Conservation (phyloP, 2,797 vertebrate genomes). For the Hafferia zeledoni region DNA sequence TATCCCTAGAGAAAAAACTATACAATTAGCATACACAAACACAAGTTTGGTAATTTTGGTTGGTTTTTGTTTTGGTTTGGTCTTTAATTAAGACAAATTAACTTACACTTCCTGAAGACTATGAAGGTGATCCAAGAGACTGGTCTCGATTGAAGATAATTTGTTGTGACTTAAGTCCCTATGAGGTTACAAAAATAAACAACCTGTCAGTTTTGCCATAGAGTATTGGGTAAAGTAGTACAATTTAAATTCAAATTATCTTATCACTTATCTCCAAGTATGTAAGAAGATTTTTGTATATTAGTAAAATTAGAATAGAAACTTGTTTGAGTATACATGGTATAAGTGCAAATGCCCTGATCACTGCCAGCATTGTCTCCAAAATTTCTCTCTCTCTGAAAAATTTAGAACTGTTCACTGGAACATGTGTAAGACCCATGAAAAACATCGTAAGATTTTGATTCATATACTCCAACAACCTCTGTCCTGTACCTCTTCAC, state of each 20-base stretch:
- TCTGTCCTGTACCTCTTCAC: neutral
- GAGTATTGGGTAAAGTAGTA: neutral
- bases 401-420: neutral
- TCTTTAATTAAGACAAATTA: conserved; percentile 38
- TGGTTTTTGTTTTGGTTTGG: neutral
- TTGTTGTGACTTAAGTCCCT: conserved; percentile 96
- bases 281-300: neutral
- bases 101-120: conserved; percentile 93
- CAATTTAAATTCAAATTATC: neutral
- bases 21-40: neutral
- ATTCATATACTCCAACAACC: neutral
- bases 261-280: neutral
- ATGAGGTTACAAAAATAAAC: conserved; percentile 67
- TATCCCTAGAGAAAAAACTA: neutral
- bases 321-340: neutral
- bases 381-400: neutral
- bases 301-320: neutral
- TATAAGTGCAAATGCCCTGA: neutral
- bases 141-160: conserved; percentile 84
- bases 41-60: neutral
- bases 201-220: conserved; percentile 2
- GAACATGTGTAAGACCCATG: neutral
- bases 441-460: neutral
- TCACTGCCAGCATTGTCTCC: neutral
- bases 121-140: conserved; percentile 84